Evolutionary conservation across 2,113 vertebrate species (phyloP).

Genomic region (Xenopus borealis): DNA sequence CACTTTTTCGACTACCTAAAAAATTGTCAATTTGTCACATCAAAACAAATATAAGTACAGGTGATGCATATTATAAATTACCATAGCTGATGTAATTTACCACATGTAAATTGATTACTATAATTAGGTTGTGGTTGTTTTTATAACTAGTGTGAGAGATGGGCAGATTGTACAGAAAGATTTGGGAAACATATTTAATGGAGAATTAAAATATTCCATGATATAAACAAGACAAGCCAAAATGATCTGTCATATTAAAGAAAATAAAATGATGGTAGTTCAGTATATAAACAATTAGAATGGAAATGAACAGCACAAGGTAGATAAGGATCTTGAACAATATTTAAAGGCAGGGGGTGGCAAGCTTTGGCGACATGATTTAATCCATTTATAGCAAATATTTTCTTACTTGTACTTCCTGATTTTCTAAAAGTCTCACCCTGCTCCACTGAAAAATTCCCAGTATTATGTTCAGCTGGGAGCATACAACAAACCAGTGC

Average conservation of each 20-base stretch:
- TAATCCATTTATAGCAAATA: too few species aligned
- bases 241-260: constrained; percentile 8
- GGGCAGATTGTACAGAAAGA: constrained; percentile 48
- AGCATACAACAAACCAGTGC: too few species aligned
- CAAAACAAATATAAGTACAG: constrained; percentile 57
- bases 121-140: constrained; percentile 58
- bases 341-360: too few species aligned
- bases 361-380: too few species aligned
- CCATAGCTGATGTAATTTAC: constrained; percentile 58
- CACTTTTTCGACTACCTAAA: constrained; percentile 55
- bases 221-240: constrained; percentile 8
- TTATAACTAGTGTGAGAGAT: constrained; percentile 49
- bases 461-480: too few species aligned
- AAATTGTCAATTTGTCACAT: constrained; percentile 62
- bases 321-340: too few species aligned
- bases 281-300: background rate
- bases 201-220: constrained; percentile 29
- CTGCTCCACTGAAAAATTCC: too few species aligned
- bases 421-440: too few species aligned
- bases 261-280: background rate
- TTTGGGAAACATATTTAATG: constrained; percentile 37
- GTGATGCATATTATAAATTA: constrained; percentile 65
- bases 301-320: background rate
- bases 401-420: too few species aligned
- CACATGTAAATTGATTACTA: constrained; percentile 59